Percentiles rank a stretch among this genome's conserved stretches.
phyloP scores from a whole-genome alignment of 1,140 invertebrate species.

The Anastrepha ludens region DNA sequence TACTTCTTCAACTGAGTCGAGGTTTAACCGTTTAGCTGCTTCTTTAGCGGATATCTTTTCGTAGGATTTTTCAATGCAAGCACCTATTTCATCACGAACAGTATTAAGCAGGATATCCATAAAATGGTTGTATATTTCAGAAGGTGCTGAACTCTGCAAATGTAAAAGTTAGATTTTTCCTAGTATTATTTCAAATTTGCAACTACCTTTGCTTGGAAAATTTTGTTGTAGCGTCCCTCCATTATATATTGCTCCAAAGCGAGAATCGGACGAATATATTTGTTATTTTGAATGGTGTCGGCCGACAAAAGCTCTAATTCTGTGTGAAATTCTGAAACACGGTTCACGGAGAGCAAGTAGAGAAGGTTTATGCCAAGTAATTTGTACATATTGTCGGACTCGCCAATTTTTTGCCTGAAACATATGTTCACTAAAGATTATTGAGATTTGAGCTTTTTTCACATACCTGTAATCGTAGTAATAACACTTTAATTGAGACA shows the following conservation, averaged over 20 bases:
- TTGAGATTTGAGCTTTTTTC: background rate
- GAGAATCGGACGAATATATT: slow-evolving; percentile 96
- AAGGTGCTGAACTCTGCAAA: slow-evolving; percentile 93
- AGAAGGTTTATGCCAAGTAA: slow-evolving; percentile 95
- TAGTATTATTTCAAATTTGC: background rate
- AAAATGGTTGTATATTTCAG: slow-evolving; percentile 96
- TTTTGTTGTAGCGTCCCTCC: slow-evolving; percentile 99
- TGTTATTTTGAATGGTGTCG: slow-evolving; percentile 93
- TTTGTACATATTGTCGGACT: slow-evolving; percentile 97
- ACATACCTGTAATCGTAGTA: slow-evolving; percentile 96
- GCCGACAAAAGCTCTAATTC: slow-evolving; percentile 96
- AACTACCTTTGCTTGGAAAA: slow-evolving; percentile 77
- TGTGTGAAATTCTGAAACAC: slow-evolving; percentile 99
- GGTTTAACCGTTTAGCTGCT: slow-evolving; percentile 92
- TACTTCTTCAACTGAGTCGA: slow-evolving; percentile 85
- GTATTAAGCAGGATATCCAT: slow-evolving; percentile 97
- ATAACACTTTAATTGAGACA: slow-evolving; percentile 97
- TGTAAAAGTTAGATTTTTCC: background rate
- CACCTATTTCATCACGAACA: slow-evolving; percentile 96
- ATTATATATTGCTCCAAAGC: slow-evolving; percentile 98
- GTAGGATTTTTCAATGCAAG: slow-evolving; percentile 97
- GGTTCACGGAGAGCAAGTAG: slow-evolving; percentile 96
- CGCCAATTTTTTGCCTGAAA: slow-evolving; percentile 84
- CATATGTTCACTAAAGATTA: background rate
- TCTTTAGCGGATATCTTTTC: slow-evolving; percentile 91